phyloP scores from a whole-genome alignment of 1,140 invertebrate genomes.

The Frieseomelitta varia region DNA sequence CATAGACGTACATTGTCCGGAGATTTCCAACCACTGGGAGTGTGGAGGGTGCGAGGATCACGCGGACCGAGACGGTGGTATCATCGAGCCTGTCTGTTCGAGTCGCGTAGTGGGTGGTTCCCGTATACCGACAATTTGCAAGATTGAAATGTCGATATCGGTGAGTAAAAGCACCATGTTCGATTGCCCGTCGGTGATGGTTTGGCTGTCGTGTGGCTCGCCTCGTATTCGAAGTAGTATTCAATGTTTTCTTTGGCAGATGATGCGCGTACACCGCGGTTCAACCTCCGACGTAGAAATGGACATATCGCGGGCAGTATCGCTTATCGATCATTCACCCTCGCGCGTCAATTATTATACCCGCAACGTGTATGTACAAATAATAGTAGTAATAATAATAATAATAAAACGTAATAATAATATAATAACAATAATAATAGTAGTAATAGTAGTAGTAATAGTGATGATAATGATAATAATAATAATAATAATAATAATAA shows the following conservation, averaged over 20 bases:
- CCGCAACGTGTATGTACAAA: constrained; percentile 54
- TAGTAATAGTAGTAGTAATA: not conserved
- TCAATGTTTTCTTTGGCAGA: not conserved
- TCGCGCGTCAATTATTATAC: constrained; percentile 28
- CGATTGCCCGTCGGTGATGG: not conserved
- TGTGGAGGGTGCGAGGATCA: not conserved
- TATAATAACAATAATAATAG: constrained; percentile 13
- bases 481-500: constrained; percentile 46
- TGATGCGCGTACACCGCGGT: not conserved
- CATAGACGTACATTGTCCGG: not conserved
- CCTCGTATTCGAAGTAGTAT: not conserved
- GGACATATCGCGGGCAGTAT: no score
- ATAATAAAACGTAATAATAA: constrained; percentile 40
- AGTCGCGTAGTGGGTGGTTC: no score
- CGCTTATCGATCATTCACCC: constrained; percentile 57
- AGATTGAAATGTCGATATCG: not conserved
- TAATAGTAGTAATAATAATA: constrained; percentile 53
- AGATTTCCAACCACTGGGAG: constrained; percentile 8
- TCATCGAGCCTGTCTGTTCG: constrained; percentile 3
- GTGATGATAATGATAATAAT: not conserved
- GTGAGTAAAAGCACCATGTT: not conserved
- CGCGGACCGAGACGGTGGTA: not conserved
- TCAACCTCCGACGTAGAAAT: constrained; percentile 33
- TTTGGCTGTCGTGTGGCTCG: not conserved
- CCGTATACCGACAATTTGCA: not conserved